Evolutionary conservation across 30 jellyfish, hydroid and myxozoan genomes (phyloP).

Genomic region (Phacellophora camtschatica): DNA sequence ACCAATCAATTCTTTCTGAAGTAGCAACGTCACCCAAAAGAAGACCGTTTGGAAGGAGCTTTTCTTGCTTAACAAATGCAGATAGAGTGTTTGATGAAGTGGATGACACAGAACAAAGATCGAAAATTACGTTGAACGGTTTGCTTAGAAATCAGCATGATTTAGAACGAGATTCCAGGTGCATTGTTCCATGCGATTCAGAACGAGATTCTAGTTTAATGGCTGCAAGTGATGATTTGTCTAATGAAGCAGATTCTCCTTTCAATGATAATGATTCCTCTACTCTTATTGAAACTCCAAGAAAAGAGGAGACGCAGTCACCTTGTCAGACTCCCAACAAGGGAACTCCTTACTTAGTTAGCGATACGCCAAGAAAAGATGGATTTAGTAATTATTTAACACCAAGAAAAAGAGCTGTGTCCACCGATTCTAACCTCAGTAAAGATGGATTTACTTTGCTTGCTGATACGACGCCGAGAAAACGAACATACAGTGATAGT

Average conservation of each 20-base stretch:
- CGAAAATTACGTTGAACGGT: neutral
- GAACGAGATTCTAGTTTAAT: neutral
- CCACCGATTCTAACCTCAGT: neutral
- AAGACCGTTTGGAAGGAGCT: neutral
- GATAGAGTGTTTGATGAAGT: neutral
- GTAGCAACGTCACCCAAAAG: neutral
- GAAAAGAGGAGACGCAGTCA: neutral
- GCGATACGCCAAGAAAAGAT: neutral
- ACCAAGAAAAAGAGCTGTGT: neutral
- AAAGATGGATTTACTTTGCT: neutral
- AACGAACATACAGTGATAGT: neutral
- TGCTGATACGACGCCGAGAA: neutral
- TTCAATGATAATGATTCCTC: neutral
- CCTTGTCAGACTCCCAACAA: neutral
- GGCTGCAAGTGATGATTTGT: neutral
- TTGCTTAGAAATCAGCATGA: no score
- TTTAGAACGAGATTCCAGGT: neutral
- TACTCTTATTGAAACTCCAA: neutral
- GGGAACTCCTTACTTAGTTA: neutral
- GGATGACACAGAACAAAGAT: neutral
- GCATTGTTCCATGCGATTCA: neutral
- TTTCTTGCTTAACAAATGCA: slow-evolving; percentile 12
- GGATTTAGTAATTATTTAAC: neutral
- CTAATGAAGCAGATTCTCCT: neutral
- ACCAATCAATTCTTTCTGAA: neutral